Evolutionary conservation across 2,888 invertebrate species (phyloP).

Genomic region (Myopa tessellatipennis): DNA sequence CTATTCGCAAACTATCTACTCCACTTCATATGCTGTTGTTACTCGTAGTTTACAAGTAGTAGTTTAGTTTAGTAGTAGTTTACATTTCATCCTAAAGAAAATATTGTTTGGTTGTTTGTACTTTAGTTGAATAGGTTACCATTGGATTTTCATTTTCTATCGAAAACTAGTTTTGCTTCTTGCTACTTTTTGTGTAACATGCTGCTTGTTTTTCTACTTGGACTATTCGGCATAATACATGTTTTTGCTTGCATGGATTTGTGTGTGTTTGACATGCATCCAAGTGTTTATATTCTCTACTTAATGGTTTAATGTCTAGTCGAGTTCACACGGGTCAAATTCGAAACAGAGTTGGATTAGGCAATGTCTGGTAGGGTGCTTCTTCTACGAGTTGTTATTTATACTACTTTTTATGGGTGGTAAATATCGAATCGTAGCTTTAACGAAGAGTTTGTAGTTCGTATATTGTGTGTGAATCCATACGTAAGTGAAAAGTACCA

Average conservation of each 20-base stretch:
- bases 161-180: background rate
- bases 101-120: background rate
- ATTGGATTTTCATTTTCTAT: constrained; percentile 14
- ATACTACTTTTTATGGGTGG: too few species aligned
- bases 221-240: background rate
- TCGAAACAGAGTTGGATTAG: constrained; percentile 5
- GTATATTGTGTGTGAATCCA: too few species aligned
- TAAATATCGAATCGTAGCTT: too few species aligned
- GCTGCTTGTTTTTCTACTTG: too few species aligned
- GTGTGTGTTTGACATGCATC: background rate
- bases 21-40: background rate
- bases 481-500: too few species aligned
- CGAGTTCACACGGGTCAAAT: constrained; percentile 22
- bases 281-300: background rate
- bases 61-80: too few species aligned
- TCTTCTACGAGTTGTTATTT: too few species aligned
- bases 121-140: constrained; percentile 10
- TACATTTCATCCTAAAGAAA: background rate
- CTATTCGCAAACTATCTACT: background rate
- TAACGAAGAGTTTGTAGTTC: too few species aligned
- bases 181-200: background rate
- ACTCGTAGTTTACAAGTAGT: background rate
- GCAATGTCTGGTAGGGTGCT: background rate
- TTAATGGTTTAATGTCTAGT: background rate
- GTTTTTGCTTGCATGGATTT: background rate